A percentile compares a stretch with the other conserved stretches of the same genome.
phyloP scores from a whole-genome alignment of 2,797 vertebrate genomes.

The Simalia tracyae region DNA sequence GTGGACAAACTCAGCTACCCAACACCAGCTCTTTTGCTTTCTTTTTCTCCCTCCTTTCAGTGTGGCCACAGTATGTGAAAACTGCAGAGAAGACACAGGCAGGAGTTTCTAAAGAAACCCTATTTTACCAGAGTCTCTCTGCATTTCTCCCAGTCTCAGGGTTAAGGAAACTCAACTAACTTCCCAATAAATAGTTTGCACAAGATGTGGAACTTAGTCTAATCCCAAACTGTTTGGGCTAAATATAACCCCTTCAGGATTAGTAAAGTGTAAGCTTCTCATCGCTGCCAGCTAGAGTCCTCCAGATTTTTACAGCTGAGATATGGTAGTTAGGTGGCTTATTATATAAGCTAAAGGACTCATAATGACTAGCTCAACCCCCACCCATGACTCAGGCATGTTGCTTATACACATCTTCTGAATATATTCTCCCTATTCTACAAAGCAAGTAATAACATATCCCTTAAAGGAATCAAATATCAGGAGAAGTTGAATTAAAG shows the following conservation, averaged over 20 bases:
- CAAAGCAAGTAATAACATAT: background rate
- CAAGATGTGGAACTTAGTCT: background rate
- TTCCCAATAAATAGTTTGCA: background rate
- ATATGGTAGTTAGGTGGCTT: background rate
- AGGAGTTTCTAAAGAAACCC: background rate
- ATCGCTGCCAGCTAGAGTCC: background rate
- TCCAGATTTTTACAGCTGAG: background rate
- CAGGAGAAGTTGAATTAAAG: background rate
- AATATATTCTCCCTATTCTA: background rate
- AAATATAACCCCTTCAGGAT: background rate
- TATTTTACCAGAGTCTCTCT: background rate
- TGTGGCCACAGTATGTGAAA: background rate
- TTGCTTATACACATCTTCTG: background rate
- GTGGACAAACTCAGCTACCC: background rate
- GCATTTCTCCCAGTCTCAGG: background rate
- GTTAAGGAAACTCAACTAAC: background rate
- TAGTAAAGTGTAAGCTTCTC: background rate
- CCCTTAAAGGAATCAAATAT: background rate
- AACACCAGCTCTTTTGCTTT: background rate
- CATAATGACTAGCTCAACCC: background rate
- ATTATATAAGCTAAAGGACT: background rate
- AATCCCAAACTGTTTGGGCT: background rate
- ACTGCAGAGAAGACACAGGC: background rate
- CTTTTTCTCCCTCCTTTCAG: background rate
- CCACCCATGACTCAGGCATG: background rate